These are phyloP conservation scores for Schizopygopsis pylzovi DNA, from an alignment of 2,797 vertebrate species.

Conservation along the genomic window DNA sequence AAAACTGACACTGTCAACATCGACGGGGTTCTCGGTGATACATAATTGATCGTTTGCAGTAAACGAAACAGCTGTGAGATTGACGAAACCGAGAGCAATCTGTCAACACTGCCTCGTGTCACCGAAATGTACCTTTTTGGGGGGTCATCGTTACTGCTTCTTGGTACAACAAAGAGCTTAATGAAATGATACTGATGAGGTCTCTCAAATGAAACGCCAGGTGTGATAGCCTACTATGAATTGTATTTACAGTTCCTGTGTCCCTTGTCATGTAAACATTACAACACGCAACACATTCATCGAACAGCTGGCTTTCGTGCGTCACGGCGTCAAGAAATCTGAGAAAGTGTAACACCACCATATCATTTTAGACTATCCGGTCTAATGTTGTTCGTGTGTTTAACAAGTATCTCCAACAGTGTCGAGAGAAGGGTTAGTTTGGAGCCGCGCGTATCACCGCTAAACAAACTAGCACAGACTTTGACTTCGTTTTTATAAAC, in stretches of 20 bases:
- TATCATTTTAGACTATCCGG: not conserved
- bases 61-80: constrained; percentile 40
- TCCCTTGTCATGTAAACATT: constrained; percentile 31
- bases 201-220: not conserved
- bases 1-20: constrained; percentile 14
- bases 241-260: constrained; percentile 12
- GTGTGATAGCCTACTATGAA: not conserved
- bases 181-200: not conserved
- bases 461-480: constrained; percentile 34
- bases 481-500: constrained; percentile 7
- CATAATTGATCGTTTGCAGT: constrained; percentile 30
- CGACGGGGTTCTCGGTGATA: constrained; percentile 7
- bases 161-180: not conserved
- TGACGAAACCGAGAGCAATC: constrained; percentile 12
- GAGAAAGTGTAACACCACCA: constrained; percentile 12
- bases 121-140: not conserved
- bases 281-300: constrained; percentile 22
- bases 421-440: not conserved
- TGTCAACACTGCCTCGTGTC: constrained; percentile 18
- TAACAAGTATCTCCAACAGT: constrained; percentile 3
- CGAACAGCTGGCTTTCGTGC: not conserved
- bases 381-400: constrained; percentile 13
- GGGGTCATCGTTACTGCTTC: not conserved
- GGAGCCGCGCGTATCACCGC: constrained; percentile 9
- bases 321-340: constrained; percentile 1